Evolutionary conservation across 1,140 invertebrate genomes (phyloP), one percentile per base, ranked within the genome.

Genomic region (Drosophila rhopaloa): DNA sequence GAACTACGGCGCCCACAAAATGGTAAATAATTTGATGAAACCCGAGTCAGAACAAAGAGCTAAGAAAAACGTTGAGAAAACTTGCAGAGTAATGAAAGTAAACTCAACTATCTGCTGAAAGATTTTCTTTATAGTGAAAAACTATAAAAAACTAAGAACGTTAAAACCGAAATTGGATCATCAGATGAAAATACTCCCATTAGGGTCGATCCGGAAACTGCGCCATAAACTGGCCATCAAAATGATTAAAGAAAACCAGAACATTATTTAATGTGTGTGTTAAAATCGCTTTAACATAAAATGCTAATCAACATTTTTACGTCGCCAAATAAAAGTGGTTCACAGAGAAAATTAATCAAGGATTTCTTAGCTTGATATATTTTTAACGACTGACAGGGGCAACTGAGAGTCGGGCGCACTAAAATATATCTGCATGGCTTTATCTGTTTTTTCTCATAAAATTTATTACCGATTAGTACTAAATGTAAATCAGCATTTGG

Each of bases 11-110:
- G 72, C 70, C 62, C 68, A 67, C 62, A 67, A 72, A 62, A 75
- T 56, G 55, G 38, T 72, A 73, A 72, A 73, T 40, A 60, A 71
- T 71, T 71, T 58, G 65, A 71, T 58, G 51, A 19, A 71, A 50
- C 44, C 51, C 50, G 32, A 57, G 29, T 35, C 51, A 75, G 71
- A 75, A 75, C 59, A 75, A 75, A 57, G 71, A 63, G 59, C 48
- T 1, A 50, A 19, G 71, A 48, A 66, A 54, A 57, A 29, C 35
- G 16, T 27, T 75, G 72, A 35, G 71, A 75, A 75, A 74, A 62
- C 50, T 41, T 56, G 60, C 51, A 29, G 37, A 16, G 13, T n/a
- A 68, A 24, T 27, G 60, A 68, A 68, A 65, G 65, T 68, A 37
- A 38, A 66, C 27, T 6, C 13, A 60, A 16, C 10, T 58, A n/a